These are phyloP conservation scores for Rhagoletis zephyria DNA, from an alignment of 1,140 invertebrate species.

Conservation along the genomic window DNA sequence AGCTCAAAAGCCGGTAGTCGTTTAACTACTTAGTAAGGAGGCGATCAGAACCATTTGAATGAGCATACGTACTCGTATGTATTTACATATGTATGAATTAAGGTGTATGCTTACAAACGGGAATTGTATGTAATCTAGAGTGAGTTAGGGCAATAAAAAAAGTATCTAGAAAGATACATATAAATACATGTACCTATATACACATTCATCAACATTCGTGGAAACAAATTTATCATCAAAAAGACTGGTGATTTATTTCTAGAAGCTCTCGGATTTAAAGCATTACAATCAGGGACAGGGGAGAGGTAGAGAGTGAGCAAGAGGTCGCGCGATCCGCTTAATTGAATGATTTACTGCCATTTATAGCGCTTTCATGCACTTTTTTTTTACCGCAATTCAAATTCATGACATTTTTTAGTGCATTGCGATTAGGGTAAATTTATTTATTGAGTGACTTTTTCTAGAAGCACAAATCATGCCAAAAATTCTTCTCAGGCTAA, in stretches of 20 bases:
- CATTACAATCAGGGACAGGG: too few species aligned
- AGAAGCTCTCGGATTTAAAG: background rate
- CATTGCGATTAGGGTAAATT: background rate
- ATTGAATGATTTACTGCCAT: constrained; percentile 37
- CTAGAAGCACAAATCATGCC: background rate
- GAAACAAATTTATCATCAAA: background rate
- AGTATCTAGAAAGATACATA: background rate
- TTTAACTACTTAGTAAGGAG: background rate
- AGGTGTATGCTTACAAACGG: background rate
- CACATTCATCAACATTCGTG: too few species aligned
- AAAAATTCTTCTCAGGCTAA: background rate
- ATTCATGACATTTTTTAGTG: background rate
- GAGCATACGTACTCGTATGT: too few species aligned
- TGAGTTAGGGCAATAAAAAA: background rate
- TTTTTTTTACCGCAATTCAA: background rate
- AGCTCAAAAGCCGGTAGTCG: background rate
- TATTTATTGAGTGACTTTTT: background rate
- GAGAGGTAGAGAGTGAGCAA: background rate
- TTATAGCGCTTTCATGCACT: background rate
- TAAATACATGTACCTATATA: too few species aligned
- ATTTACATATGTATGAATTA: background rate
- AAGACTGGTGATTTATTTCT: constrained; percentile 39
- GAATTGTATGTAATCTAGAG: too few species aligned
- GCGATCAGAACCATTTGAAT: background rate
- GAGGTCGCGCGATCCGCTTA: background rate